Percentiles rank a stretch among this genome's conserved stretches.
Evolutionary conservation across 1,140 invertebrate species (phyloP).

Genomic region (Artemia franciscana): DNA sequence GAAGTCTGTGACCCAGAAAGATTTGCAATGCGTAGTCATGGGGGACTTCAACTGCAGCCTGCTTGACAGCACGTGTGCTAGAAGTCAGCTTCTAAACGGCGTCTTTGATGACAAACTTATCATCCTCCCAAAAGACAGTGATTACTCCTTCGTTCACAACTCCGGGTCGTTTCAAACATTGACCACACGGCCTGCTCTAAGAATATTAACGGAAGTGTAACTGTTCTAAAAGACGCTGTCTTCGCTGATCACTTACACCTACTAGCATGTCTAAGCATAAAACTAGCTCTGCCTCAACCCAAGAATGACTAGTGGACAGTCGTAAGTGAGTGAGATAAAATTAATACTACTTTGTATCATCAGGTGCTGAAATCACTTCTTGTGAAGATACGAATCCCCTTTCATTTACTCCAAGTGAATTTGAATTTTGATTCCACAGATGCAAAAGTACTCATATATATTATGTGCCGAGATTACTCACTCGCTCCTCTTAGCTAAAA

Average conservation of each 20-base stretch:
- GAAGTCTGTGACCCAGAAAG: not conserved
- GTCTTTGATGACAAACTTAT: not conserved
- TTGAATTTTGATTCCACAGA: not conserved
- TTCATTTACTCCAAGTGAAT: not conserved
- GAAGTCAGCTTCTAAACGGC: not conserved
- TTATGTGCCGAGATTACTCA: not conserved
- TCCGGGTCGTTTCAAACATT: not conserved
- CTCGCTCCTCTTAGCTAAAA: not conserved
- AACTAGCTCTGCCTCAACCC: not conserved
- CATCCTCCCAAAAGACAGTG: not conserved
- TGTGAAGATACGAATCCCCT: not conserved
- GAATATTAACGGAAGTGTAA: not conserved
- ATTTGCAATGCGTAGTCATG: not conserved
- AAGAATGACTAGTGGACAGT: not conserved
- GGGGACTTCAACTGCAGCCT: not conserved
- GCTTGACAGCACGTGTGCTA: not conserved
- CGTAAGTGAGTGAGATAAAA: not conserved
- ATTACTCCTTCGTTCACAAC: not conserved
- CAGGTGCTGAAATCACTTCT: not conserved
- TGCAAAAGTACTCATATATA: not conserved
- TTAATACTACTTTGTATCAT: not conserved
- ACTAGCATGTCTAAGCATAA: not conserved
- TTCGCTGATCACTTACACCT: not conserved
- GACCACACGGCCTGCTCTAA: not conserved
- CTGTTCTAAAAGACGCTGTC: not conserved